These are phyloP conservation scores for Schizopygopsis pylzovi DNA, from an alignment of 2,797 vertebrate species.

Conservation along the genomic window DNA sequence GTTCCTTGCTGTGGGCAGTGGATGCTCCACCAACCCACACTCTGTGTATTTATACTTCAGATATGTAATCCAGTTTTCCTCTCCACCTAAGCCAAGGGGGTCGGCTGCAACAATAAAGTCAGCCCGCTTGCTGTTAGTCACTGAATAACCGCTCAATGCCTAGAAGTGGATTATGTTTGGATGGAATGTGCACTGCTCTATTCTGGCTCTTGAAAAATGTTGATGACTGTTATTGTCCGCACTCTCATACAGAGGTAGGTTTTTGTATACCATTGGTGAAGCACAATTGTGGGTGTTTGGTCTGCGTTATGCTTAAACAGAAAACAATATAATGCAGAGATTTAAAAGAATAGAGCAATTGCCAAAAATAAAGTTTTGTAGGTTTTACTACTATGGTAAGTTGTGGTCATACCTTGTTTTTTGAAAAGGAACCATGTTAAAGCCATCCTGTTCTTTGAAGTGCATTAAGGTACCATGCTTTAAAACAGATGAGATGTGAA, in stretches of 20 bases:
- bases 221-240: constrained; percentile 23
- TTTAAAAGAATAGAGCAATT: neutral
- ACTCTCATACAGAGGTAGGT: neutral
- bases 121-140: constrained; percentile 47
- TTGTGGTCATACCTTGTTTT: neutral
- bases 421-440: neutral
- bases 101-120: constrained; percentile 54
- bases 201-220: constrained; percentile 49
- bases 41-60: constrained; percentile 75
- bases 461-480: neutral
- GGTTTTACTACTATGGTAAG: neutral
- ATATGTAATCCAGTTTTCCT: constrained; percentile 53
- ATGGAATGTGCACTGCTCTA: constrained; percentile 39
- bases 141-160: constrained; percentile 27
- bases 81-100: constrained; percentile 54
- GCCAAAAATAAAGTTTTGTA: neutral
- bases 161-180: constrained; percentile 47
- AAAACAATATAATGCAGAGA: neutral
- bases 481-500: neutral
- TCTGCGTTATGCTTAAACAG: constrained; percentile 1
- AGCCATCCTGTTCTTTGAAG: neutral
- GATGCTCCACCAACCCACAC: constrained; percentile 75
- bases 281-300: neutral
- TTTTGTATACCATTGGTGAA: neutral
- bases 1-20: constrained; percentile 68